Base-by-base conservation (phyloP, 2,113 vertebrate species). In the Aptenodytes forsteri region DNA sequence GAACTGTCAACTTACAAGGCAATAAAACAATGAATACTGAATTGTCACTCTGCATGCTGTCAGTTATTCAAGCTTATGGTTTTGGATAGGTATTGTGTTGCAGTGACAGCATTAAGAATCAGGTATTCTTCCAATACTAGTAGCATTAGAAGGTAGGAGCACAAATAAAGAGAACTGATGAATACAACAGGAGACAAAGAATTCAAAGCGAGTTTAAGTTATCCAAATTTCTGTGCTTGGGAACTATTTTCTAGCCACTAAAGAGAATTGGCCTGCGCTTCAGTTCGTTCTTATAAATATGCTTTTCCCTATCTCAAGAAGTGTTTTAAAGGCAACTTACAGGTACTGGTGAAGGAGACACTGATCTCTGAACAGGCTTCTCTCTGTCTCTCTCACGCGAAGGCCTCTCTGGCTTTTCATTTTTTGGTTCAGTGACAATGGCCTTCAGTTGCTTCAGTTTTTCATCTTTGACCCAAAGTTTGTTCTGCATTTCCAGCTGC, bases 401-500 rank as follows among this genome's bases (percentile, higher is more conserved):
- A 4, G 99, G 98, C 21, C 99, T 89, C 64, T 99, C 98, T 0
- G 99, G 99, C 11, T 98, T 98, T n/a, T 98, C 98, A 0, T 61
- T 55, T 88, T 99, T 99, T 52, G 98, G 98, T 54, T 99, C 99
- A 0, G 99, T 99, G 44, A 99, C 99, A 12, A 99, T 99, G 58
- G 99, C 99, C 97, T 99, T 99, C 12, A 99, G 98, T 72, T 99
- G 99, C 97, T 99, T 99, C 95, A 99, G 98, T 75, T 99, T 99
- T 93, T 99, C 99, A 4, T 99, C 99, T 95, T 99, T 99, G 87
- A 99, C 99, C 99, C 99, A 99, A 21, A 99, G 99, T 90, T 99
- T 99, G 97, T 99, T 99, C 97, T 99, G 99, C 99, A 99, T 99
- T 96, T 99, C 99, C 86, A 99, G 97, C 97, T 99, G 99, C 93